Evolutionary conservation across 2,113 vertebrate genomes (phyloP), one percentile per base, ranked within the genome.

Genomic region (Orycteropus afer): DNA sequence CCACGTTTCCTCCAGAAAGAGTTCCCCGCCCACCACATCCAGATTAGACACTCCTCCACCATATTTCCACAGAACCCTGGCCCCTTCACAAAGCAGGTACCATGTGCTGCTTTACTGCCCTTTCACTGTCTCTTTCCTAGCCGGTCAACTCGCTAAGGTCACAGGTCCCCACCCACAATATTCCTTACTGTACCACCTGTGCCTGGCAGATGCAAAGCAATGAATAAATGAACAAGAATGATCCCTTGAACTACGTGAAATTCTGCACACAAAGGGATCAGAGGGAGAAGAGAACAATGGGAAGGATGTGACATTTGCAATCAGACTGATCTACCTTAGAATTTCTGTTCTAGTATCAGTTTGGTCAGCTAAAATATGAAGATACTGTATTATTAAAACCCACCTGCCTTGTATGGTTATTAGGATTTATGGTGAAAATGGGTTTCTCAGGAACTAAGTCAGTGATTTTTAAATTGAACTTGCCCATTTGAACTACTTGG

Each of bases 41-140:
- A 18, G 61, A 59, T 22, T 37, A 2, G 17, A 22, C 8, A 9
- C 27, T 11, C 17, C 17, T 22, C 10, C 73, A 5, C 17, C 15
- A 0, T 4, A 22, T 27, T 51, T 47, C 14, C 15, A 47, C 40
- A 2, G 14, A 11, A 34, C 40, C 86, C 59, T n/a, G 14, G 37
- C 71, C 69, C 37, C 29, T 4, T 55, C 63, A 2, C 0, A 0
- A 7, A 12, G 49, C 42, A 40, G 49, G 17, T 3, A 11, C 15
- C 20, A 8, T 0, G 8, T 55, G 8, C 65, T 51, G 7, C 51
- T 18, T 17, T 32, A 5, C 14, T 0, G 0, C 53, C 47, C 0
- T 0, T 2, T 18, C 63, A 17, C 63, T 5, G 27, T 73, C 78
- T 76, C 71, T 15, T 42, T 53, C 47, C 40, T 14, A 18, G 9